A percentile compares a stretch with the other conserved stretches of the same genome.
Conservation (phyloP, 2,797 vertebrate genomes). For the Aulostomus chinensis region DNA sequence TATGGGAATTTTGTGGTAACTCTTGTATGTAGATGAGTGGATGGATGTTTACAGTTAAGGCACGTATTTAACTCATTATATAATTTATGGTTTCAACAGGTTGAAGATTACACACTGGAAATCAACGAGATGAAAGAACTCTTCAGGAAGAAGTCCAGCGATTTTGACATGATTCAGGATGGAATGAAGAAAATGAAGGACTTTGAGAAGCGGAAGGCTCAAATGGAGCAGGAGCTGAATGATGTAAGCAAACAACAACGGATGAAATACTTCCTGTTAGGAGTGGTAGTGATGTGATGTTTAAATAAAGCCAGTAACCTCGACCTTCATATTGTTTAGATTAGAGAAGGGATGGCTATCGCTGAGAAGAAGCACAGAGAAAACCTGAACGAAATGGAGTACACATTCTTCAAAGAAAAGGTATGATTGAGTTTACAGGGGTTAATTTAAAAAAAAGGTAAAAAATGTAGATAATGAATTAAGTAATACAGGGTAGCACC, state of each 20-base stretch:
- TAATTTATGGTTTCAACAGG: conserved; percentile 66
- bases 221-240: conserved; percentile 86
- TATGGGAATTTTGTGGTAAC: conserved; percentile 40
- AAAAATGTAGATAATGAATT: no score
- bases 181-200: conserved; percentile 81
- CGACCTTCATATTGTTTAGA: conserved; percentile 58
- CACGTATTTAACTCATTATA: conserved; percentile 7
- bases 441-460: no score
- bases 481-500: no score
- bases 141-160: conserved; percentile 77
- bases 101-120: conserved; percentile 68
- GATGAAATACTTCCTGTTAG: not conserved
- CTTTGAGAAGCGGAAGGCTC: conserved; percentile 78
- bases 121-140: conserved; percentile 81
- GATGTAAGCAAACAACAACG: conserved; percentile 61
- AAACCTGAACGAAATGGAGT: conserved; percentile 78
- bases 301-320: conserved; percentile 1
- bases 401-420: conserved; percentile 86
- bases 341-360: conserved; percentile 77
- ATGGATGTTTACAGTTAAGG: not conserved
- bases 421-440: no score
- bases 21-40: conserved; percentile 1
- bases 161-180: conserved; percentile 82
- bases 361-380: conserved; percentile 81
- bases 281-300: no score